phyloP scores from a whole-genome alignment of 2,888 invertebrate species.

The Sepioteuthis lessoniana region DNA sequence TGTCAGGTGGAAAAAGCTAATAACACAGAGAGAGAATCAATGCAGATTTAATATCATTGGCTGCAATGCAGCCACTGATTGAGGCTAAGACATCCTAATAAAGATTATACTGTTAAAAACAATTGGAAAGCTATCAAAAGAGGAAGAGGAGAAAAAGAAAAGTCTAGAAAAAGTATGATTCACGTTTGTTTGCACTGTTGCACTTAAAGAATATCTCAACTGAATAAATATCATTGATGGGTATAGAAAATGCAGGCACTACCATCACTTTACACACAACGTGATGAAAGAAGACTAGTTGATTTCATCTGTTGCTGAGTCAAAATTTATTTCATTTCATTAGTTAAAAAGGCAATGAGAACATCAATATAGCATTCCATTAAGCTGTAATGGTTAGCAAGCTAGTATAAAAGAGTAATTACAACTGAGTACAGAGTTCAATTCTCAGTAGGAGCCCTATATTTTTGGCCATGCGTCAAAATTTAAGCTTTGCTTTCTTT shows the following conservation, averaged over 20 bases:
- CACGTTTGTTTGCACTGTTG: background rate
- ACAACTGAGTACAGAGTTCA: no score
- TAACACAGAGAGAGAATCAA: background rate
- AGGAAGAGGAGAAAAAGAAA: background rate
- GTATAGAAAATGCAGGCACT: background rate
- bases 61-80: slow-evolving; percentile 21
- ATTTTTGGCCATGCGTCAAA: no score
- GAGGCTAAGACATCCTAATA: background rate
- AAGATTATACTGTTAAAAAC: background rate
- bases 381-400: no score
- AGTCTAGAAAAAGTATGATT: background rate
- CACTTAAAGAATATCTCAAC: background rate
- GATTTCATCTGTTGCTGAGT: no score
- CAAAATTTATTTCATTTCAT: no score
- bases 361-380: no score
- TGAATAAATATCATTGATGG: background rate
- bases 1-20: background rate
- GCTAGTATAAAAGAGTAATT: no score
- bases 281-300: no score
- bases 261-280: no score
- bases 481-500: no score
- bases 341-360: no score
- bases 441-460: no score
- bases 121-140: slow-evolving; percentile 6
- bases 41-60: background rate